Evolutionary conservation across 2,797 vertebrate species (phyloP).

Genomic region (Erethizon dorsatum): DNA sequence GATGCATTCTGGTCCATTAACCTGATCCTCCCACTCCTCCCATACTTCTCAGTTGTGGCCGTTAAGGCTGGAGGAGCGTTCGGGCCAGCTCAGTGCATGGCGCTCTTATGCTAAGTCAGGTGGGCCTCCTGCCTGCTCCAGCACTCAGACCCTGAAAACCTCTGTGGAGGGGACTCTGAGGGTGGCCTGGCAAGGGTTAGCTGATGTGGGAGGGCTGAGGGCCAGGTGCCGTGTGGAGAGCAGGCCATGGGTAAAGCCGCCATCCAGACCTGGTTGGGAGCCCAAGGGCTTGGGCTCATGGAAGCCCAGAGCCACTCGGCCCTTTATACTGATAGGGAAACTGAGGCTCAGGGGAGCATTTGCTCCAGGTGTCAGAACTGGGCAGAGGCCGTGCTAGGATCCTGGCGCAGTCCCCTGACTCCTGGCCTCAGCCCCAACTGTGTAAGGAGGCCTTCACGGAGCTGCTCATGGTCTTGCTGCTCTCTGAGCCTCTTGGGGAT

Average conservation of each 20-base stretch:
- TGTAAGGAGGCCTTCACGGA: accelerated
- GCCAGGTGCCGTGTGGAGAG: neutral
- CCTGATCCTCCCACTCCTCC: neutral
- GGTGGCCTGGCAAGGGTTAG: neutral
- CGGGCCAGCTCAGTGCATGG: accelerated
- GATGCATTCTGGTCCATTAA: neutral
- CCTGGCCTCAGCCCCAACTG: neutral
- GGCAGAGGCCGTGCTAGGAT: neutral
- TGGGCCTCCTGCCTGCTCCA: neutral
- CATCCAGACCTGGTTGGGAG: neutral
- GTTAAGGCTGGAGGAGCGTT: neutral
- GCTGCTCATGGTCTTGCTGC: neutral
- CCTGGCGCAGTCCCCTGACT: accelerated
- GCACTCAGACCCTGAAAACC: no score
- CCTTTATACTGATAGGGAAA: neutral
- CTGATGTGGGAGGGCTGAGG: neutral
- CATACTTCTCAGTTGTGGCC: accelerated
- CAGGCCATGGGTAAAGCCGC: accelerated
- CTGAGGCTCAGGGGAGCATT: neutral
- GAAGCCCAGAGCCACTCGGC: neutral
- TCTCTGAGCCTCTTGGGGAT: neutral
- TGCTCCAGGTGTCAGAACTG: neutral
- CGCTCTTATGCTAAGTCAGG: accelerated
- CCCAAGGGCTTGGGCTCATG: neutral
- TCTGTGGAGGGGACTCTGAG: neutral